These are phyloP conservation scores for Melieria omissa DNA, from an alignment of 2,888 invertebrate species.

Conservation along the genomic window DNA sequence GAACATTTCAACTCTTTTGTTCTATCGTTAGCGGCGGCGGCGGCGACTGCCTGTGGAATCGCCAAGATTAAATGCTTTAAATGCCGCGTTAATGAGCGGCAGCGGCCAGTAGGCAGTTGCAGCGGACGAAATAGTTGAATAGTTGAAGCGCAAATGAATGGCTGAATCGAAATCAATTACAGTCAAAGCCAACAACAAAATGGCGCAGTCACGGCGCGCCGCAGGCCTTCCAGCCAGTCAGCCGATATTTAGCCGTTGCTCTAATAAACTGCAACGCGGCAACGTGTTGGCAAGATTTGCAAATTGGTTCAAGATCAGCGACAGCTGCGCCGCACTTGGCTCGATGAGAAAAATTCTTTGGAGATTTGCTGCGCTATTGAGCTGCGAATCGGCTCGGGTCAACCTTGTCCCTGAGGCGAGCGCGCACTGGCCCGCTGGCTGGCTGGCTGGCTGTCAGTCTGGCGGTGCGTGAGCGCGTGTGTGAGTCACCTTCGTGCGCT, in stretches of 20 bases:
- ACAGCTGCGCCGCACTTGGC: conserved; percentile 8
- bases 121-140: too few relatives aligned
- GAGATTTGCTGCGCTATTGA: conserved; percentile 14
- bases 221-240: not conserved
- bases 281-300: not conserved
- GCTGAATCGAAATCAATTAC: not conserved
- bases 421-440: too few relatives aligned
- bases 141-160: too few relatives aligned
- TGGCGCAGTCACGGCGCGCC: conserved; percentile 18
- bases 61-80: too few relatives aligned
- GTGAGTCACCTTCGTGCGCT: too few relatives aligned
- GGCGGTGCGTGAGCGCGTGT: too few relatives aligned
- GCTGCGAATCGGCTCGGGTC: conserved; percentile 19
- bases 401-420: conserved; percentile 38
- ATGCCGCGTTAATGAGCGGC: too few relatives aligned
- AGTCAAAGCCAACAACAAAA: conserved; percentile 29
- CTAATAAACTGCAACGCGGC: conserved; percentile 19
- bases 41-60: too few relatives aligned
- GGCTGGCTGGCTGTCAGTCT: too few relatives aligned
- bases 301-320: conserved; percentile 44
- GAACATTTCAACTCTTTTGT: too few relatives aligned
- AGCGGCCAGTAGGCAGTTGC: too few relatives aligned
- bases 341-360: conserved; percentile 21
- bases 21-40: too few relatives aligned
- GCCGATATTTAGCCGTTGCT: not conserved